phyloP scores from a whole-genome alignment of 2,797 vertebrate genomes.

The Sebastes umbrosus region DNA sequence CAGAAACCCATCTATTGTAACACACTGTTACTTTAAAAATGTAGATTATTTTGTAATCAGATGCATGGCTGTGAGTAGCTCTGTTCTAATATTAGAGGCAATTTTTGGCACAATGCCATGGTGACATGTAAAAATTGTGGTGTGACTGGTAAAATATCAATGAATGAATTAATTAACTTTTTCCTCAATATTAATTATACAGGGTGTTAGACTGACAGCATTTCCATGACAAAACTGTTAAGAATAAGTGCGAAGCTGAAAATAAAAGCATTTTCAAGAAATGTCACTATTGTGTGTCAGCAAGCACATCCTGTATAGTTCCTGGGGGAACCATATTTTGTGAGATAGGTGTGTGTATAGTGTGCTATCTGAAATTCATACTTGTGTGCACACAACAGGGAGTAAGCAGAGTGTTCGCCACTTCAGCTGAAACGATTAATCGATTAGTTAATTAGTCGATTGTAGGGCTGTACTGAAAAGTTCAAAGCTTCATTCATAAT shows the following conservation, averaged over 20 bases:
- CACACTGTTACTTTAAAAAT: neutral
- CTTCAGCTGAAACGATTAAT: neutral
- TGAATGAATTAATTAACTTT: neutral
- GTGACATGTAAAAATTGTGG: neutral
- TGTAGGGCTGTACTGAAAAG: neutral
- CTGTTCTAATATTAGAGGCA: neutral
- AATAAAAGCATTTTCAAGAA: constrained; percentile 23
- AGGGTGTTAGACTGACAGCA: neutral
- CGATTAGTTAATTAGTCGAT: neutral
- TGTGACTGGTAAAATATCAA: constrained; percentile 1
- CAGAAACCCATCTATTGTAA: no score
- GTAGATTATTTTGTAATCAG: constrained; percentile 28
- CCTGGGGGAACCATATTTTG: neutral
- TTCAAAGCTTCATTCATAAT: neutral
- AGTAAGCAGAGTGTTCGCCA: neutral
- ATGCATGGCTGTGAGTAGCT: constrained; percentile 7
- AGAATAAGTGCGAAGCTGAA: neutral
- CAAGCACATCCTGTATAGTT: neutral
- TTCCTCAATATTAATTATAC: neutral
- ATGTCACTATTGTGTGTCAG: neutral
- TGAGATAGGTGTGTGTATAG: neutral
- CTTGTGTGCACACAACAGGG: no score
- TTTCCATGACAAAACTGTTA: constrained; percentile 10
- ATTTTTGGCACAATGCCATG: neutral
- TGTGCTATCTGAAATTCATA: neutral